Evolutionary conservation across 2,888 invertebrate genomes (phyloP), one percentile per base, ranked within the genome.

Genomic region (Cryptus viduatorius): DNA sequence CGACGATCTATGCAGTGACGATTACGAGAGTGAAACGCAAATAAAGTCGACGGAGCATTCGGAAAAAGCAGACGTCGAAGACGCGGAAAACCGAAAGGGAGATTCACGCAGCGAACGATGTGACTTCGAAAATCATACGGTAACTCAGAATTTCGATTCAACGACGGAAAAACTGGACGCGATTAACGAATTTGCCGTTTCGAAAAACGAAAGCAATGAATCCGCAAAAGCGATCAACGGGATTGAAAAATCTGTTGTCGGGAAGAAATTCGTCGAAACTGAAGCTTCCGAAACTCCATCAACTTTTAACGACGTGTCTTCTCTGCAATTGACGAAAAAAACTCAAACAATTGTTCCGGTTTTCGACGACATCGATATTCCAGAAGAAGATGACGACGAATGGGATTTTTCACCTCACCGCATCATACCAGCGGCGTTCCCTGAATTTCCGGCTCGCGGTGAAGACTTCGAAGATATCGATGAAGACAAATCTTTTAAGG

Each of bases 341-440:
- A 3, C 3, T 50, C 3, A 24, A 8, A 0, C 19, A 59, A 29
- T 48, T 12, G 31, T 59, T 37, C 84, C 83, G 14, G 67, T 89
- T n/a, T 86, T 87, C 0, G 85, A 90, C 64, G 89, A 89, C 42
- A 4, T 48, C 4, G 82, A 86, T 67, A 8, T 79, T 44, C 59
- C 82, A 46, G 64, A 83, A 46, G 79, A 71, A 14, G 86, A 87
- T 14, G 61, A 8, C 3, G 65, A 85, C 12, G 84, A 88, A 50
- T 89, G 86, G 85, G 87, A 88, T 80, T 71, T 44, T 42, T 31
- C 64, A 16, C 56, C 69, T 2, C 14, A 29, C 31, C 2, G 29
- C 14, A 4, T 10, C 10, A 4, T 12, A 48, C 48, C 12, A 1
- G n/a, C 8, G 10, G 3, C 29, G 5, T n/a, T 61, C 3, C 29